Base-by-base conservation (phyloP, 2,797 vertebrate species). In the Pachyuromys duprasi region DNA sequence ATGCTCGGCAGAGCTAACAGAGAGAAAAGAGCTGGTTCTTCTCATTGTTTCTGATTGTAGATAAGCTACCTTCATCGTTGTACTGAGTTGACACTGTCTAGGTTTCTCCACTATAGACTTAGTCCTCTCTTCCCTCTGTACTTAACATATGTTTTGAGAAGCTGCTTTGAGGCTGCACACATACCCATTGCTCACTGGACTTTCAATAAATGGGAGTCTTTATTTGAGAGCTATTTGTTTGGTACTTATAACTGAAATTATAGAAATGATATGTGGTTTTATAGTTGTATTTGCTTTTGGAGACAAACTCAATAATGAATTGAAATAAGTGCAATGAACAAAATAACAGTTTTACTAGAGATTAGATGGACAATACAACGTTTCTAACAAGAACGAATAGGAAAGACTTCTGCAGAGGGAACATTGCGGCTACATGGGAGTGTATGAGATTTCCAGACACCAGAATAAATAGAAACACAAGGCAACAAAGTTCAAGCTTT, bases 391-490 rank as follows among this genome's bases (percentile, higher is more conserved):
- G 33, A 86, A 96, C 14, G 17, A 91, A 42, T 8, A 81, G 14
- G 28, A 89, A 88, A 94, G 83, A 53, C 74, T 92, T 93, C 14
- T 53, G 0, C 22, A 92, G 31, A 92, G 79, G 72, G 93, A 93
- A 42, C 49, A 82, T 28, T 36, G 81, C 26, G 67, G 20, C n/a
- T 65, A 88, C 63, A 5, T 84, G 28, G 57, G 22, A 74, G 8
- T 69, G 5, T 39, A 42, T 6, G 91, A n/a, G 39, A 95, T 92
- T 92, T 96, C 76, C 75, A 93, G 31, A 94, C 63, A 78, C 7
- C 31, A 80, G 33, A 92, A 39, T 39, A 80, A 83, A 17, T 49
- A 84, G 93, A 94, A 6, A 18, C n/a, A 4, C 22, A 22, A 72
- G 53, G 62, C n/a, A 86, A 67, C 12, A 53, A 42, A 86, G 31